These are phyloP conservation scores for Clivina fossor DNA, from an alignment of 2,888 invertebrate species.

Conservation along the genomic window DNA sequence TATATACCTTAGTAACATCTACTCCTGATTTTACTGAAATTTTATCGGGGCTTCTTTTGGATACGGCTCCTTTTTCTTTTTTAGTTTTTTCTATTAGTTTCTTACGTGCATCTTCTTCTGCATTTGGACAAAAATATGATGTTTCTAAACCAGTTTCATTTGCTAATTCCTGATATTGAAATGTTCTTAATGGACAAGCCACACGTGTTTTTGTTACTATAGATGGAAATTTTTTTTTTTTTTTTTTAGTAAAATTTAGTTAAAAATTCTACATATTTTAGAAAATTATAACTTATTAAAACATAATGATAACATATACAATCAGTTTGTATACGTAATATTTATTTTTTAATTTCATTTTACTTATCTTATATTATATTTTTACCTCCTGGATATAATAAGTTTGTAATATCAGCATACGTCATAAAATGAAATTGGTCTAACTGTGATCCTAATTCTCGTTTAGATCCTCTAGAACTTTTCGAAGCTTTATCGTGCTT, in stretches of 20 bases:
- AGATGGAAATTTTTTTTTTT: conserved; percentile 30
- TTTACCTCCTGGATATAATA: conserved; percentile 50
- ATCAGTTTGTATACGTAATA: too few relatives aligned
- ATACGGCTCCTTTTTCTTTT: conserved; percentile 7
- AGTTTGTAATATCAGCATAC: conserved; percentile 46
- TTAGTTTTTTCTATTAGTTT: not conserved
- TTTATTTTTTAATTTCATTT: too few relatives aligned
- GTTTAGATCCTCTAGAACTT: conserved; percentile 13
- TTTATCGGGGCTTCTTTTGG: too few relatives aligned
- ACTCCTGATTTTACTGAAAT: not conserved
- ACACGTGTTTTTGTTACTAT: conserved; percentile 46
- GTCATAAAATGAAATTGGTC: conserved; percentile 51
- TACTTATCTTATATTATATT: not conserved
- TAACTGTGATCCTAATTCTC: too few relatives aligned
- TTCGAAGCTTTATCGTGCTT: conserved; percentile 28
- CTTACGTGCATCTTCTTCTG: not conserved
- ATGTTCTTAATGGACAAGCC: conserved; percentile 47
- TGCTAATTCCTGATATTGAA: conserved; percentile 46
- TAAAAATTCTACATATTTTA: not conserved
- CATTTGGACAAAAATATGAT: conserved; percentile 41
- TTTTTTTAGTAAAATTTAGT: conserved; percentile 3
- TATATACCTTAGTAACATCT: not conserved
- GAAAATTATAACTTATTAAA: too few relatives aligned
- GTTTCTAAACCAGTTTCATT: conserved; percentile 45
- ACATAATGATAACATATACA: too few relatives aligned